Evolutionary conservation across 2,113 vertebrate genomes (phyloP), one percentile per base, ranked within the genome.

Genomic region (Noctilio leporinus): DNA sequence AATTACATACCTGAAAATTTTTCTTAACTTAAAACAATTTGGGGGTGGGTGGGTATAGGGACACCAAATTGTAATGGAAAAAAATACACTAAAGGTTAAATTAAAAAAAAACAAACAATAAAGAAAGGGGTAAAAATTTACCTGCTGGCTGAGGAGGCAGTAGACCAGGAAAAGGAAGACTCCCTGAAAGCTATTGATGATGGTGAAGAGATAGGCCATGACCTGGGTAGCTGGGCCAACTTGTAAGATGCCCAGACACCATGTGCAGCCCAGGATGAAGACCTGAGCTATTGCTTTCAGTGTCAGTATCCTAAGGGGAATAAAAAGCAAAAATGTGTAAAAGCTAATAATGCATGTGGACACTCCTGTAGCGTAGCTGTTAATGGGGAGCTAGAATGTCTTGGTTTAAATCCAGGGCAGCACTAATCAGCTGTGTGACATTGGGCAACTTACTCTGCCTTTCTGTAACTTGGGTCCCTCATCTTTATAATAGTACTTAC

Each of bases 81-180:
- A n/a, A n/a, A n/a, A n/a, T n/a, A n/a, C n/a, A n/a, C n/a, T n/a
- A n/a, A n/a, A n/a, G n/a, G n/a, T n/a, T n/a, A n/a, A 59, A 59
- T 59, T 59, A 26, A 28, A 28, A 12, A 59, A 59, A 59, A 59
- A 11, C 35, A 69, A 94, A 67, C 35, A 82, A 49, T 81, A 87
- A 72, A 69, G 70, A 64, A 64, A 93, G 40, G 35, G 20, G n/a
- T 33, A 12, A n/a, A 1, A 4, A 28, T 76, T 85, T 69, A 97
- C 98, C 97, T 98, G 97, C 26, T 88, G 94, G 93, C 96, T 98
- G 67, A 98, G 95, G 67, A 98, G 57, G 22, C 98, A 98, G 90
- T 98, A 97, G 7, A 98, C 97, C 1, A 98, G 69, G 86, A 98
- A 98, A 76, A 98, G 96, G 96, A 97, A 97, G 30, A 72, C 3